Evolutionary conservation across 2,797 vertebrate species (phyloP).

Genomic region (Momotus momota): DNA sequence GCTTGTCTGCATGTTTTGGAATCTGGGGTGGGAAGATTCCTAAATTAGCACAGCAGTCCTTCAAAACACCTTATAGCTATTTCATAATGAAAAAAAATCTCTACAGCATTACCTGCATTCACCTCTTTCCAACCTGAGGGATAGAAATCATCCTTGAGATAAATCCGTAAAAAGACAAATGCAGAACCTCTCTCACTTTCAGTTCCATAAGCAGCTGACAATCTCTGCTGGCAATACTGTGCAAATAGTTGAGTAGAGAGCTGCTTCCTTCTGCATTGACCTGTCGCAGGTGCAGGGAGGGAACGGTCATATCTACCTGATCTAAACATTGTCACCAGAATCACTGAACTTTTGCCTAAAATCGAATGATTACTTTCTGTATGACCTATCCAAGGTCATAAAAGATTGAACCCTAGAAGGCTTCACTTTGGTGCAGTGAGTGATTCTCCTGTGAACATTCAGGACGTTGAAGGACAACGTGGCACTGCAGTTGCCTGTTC

Average conservation of each 20-base stretch:
- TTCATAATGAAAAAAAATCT: neutral
- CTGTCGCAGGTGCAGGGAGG: neutral
- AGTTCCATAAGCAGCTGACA: neutral
- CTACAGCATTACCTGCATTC: neutral
- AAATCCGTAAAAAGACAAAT: neutral
- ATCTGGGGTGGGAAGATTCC: neutral
- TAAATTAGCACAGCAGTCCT: neutral
- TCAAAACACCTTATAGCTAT: neutral
- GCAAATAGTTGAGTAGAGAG: neutral
- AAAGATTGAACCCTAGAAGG: neutral
- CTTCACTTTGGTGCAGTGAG: neutral
- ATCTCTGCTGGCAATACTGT: neutral
- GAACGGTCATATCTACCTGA: neutral
- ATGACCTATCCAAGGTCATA: fast-evolving
- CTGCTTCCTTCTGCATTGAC: neutral
- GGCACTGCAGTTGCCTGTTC: neutral
- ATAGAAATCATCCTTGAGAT: neutral
- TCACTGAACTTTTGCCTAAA: neutral
- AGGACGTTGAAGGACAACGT: fast-evolving
- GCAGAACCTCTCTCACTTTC: neutral
- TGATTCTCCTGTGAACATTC: neutral
- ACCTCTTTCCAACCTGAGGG: neutral
- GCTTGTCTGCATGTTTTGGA: neutral
- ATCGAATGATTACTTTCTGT: neutral
- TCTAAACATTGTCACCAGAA: neutral